Percentiles rank a stretch among this genome's conserved stretches.
Evolutionary conservation across 2,888 invertebrate genomes (phyloP).

Genomic region (Aspidiotus rigidus): DNA sequence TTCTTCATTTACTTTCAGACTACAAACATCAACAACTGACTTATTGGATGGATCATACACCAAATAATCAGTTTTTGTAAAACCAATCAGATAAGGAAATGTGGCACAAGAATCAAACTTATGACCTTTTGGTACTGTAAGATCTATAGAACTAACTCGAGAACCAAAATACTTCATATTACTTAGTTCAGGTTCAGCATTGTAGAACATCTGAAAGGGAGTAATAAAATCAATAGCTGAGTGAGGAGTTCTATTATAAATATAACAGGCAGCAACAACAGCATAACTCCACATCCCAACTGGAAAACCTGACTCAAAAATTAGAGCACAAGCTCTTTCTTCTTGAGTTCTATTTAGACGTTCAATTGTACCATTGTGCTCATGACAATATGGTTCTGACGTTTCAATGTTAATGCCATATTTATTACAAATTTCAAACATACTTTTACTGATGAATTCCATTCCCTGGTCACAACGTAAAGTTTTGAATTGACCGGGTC

Average conservation of each 20-base stretch:
- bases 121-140: not conserved
- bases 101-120: not conserved
- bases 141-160: not conserved
- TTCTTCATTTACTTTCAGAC: not conserved
- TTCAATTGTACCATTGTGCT: too few species aligned
- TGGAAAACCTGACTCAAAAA: too few species aligned
- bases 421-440: not conserved
- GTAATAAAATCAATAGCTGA: not conserved
- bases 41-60: not conserved
- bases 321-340: too few species aligned
- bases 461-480: too few species aligned
- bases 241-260: not conserved
- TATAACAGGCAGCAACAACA: too few species aligned
- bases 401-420: too few species aligned
- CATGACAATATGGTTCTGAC: too few species aligned
- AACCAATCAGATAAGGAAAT: not conserved
- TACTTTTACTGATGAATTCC: not conserved
- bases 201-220: not conserved
- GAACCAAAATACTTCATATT: not conserved
- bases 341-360: too few species aligned
- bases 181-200: not conserved
- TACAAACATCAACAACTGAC: not conserved
- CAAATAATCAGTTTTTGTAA: not conserved
- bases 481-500: constrained; percentile 1
- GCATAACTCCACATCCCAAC: too few species aligned